These are phyloP conservation scores for Prionace glauca DNA, from an alignment of 2,797 vertebrate species.

Conservation along the genomic window DNA sequence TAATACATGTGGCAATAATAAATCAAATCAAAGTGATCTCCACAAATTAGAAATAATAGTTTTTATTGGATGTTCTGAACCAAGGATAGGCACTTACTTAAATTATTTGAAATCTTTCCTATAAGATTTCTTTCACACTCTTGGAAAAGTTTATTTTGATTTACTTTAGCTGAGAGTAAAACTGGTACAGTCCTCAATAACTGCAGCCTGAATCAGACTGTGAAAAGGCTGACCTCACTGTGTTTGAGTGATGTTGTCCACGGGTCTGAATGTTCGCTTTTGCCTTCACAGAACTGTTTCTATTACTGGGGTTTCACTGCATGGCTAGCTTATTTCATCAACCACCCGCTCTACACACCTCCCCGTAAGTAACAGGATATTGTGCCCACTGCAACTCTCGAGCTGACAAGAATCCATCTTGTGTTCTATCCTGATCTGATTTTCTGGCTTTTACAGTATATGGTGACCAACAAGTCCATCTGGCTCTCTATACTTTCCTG, in stretches of 20 bases:
- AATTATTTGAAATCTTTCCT: background rate
- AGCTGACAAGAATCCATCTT: background rate
- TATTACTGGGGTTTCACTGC: slow-evolving; percentile 87
- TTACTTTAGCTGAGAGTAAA: background rate
- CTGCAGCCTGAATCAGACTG: background rate
- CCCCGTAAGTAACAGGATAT: slow-evolving; percentile 65
- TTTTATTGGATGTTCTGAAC: background rate
- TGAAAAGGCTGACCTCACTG: background rate
- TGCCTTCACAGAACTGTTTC: slow-evolving; percentile 67
- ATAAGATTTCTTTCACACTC: background rate
- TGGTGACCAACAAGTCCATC: slow-evolving; percentile 69
- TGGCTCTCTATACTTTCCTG: slow-evolving; percentile 68
- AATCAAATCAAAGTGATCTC: too few relatives aligned
- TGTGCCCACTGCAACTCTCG: slow-evolving; percentile 31
- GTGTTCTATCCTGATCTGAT: slow-evolving; percentile 25
- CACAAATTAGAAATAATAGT: background rate
- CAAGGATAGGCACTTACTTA: background rate
- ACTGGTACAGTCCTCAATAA: background rate
- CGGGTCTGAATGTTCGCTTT: background rate
- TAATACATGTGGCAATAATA: too few relatives aligned
- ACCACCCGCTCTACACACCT: slow-evolving; percentile 83
- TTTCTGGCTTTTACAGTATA: slow-evolving; percentile 62
- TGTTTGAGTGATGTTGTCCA: background rate
- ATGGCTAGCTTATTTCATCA: slow-evolving; percentile 82
- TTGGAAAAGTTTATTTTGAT: background rate